Base-by-base conservation (phyloP, 2,797 vertebrate species). In the Hemitrygon akajei region DNA sequence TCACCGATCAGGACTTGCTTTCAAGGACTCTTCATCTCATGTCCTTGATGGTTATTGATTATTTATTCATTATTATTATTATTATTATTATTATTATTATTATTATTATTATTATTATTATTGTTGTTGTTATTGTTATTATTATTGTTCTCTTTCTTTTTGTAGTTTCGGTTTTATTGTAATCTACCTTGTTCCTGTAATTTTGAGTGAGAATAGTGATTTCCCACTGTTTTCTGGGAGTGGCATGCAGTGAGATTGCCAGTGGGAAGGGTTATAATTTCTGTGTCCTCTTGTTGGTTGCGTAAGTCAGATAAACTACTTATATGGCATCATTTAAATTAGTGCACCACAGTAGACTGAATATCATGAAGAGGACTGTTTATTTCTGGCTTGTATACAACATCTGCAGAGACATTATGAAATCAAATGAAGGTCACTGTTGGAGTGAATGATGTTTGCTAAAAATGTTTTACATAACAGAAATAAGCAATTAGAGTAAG, bases 211-310 rank as follows among this genome's bases (percentile, higher is more conserved):
- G 60, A 89, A 69, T 63, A 69, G 63, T 89, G 63, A 89, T 89
- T 89, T 69, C 63, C n/a, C 86, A 89, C 86, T 89, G 86, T 69
- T n/a, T 89, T 89, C 6, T 34, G 37, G 60, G 86, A 69, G 60
- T 89, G 86, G 63, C 86, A 89, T 89, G 86, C 69, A 69, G 60
- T 89, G 86, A 89, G 63, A 89, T 69, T 89, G 86, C 60, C 86
- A 89, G 63, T 89, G 86, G 86, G 86, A 89, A 89, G 86, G 69
- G 86, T 89, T 89, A 34, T 22, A 37, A 66, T 66, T 89, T 20
- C 63, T 89, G 16, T 20, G 63, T n/a, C 60, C 86, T 89, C 86
- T n/a, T 89, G 63, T 69, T 89, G 86, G n/a, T 37, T 37, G 86
- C 60, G 22, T 89, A 63, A 69, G 60, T 89, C 86, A 89, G 63